Conservation (phyloP, 2,797 vertebrate species). For the Hafferia zeledoni region DNA sequence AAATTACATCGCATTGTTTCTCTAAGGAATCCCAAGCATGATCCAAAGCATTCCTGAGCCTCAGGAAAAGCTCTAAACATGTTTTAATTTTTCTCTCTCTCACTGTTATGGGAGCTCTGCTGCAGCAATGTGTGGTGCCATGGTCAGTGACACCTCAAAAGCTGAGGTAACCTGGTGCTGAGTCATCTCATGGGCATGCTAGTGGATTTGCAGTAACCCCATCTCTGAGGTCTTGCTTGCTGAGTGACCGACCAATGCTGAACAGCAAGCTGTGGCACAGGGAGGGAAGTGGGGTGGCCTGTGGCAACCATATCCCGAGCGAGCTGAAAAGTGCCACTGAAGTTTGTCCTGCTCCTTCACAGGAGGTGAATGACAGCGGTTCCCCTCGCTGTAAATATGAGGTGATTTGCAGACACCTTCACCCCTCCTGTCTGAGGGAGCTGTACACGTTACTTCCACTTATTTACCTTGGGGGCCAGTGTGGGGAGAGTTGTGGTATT, state of each 20-base stretch:
- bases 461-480: background rate
- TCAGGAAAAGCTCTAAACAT: background rate
- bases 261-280: background rate
- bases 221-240: rapidly evolving
- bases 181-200: background rate
- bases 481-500: background rate
- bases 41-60: background rate
- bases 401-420: background rate
- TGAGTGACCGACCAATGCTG: background rate
- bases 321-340: background rate
- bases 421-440: background rate
- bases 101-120: background rate
- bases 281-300: background rate
- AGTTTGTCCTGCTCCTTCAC: background rate
- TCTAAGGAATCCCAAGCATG: background rate
- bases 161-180: background rate
- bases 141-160: background rate
- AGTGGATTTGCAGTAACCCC: background rate
- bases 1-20: background rate
- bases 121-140: background rate
- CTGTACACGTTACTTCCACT: background rate
- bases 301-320: background rate
- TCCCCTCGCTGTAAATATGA: background rate
- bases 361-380: background rate
- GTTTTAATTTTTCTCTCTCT: background rate